Conservation (phyloP, 1,140 invertebrate species). For the Hetaerina americana region DNA sequence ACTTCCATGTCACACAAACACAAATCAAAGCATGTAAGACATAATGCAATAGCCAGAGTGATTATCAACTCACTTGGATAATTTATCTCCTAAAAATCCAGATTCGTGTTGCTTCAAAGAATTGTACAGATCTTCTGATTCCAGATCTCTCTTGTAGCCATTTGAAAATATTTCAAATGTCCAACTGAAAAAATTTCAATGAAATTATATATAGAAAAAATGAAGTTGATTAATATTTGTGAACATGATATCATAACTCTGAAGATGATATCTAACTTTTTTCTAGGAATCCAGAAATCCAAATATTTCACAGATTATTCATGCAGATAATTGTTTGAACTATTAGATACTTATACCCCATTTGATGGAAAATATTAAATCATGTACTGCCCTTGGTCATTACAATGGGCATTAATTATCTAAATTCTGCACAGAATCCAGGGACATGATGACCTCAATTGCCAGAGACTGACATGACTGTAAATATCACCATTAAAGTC, state of each 20-base stretch:
- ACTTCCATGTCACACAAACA: background rate
- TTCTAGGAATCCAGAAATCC: too few relatives aligned
- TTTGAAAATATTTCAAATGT: conserved; percentile 6
- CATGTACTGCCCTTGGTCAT: background rate
- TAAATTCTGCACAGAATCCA: background rate
- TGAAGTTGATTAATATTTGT: background rate
- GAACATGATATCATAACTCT: background rate
- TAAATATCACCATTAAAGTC: too few relatives aligned
- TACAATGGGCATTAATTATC: too few relatives aligned
- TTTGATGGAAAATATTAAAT: background rate
- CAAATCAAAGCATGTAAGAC: background rate
- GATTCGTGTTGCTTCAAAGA: conserved; percentile 18
- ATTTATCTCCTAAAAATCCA: conserved; percentile 16
- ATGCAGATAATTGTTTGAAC: background rate
- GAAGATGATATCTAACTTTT: too few relatives aligned
- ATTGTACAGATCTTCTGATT: conserved; percentile 21
- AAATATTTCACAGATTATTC: background rate
- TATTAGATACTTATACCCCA: background rate
- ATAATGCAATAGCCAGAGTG: background rate
- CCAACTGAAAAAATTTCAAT: too few relatives aligned
- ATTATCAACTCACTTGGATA: conserved; percentile 24
- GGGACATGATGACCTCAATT: background rate
- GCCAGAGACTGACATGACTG: too few relatives aligned
- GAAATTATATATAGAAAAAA: background rate
- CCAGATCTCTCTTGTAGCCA: conserved; percentile 19